Base-by-base conservation (phyloP, 2,113 vertebrate species). In the Xiphophorus couchianus region DNA sequence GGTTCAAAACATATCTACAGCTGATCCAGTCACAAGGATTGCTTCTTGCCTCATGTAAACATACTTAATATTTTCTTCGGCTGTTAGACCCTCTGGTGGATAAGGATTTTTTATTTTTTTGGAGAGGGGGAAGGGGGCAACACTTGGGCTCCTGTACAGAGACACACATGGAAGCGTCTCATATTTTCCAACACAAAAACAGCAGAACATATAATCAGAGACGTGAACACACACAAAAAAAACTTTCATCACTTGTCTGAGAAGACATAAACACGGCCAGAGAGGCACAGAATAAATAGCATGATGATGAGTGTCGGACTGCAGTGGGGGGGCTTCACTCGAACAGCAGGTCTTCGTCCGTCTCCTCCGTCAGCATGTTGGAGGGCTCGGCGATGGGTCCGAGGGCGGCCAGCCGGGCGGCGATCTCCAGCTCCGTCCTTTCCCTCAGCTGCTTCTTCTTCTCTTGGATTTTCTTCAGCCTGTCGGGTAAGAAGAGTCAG, bases 381-480 rank as follows among this genome's bases (percentile, higher is more conserved):
- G 93, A 78, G 25, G 97, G 97, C 81, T 99, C 98, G 0, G 60
- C 80, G 39, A 96, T 94, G 71, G 92, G 94, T 7, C 76, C 96
- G 89, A 91, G 94, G 77, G 80, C 25, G 5, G 95, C 94, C 81
- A 94, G 85, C 4, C 95, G 95, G 5, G 87, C 86, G 0, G 95
- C 96, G 54, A 95, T 94, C 84, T 97, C 96, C 86, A 88, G 90
- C 44, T 99, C 97, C 0, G 93, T 96, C 87, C 89, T 96, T 85
- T 97, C 96, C 86, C 96, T 96, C 71, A 97, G 89, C 87, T 97
- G 95, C 89, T 99, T 99, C 91, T 99, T 99, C 95, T 99, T 99
- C 91, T 99, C 98, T 72, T 99, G 98, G 86, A 99, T 99, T 91
- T 99, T 99, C 93, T 99, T 99, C 93, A 99, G 94, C 89, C 98